Percentiles rank a stretch among this genome's conserved stretches.
phyloP scores from a whole-genome alignment of 2,888 invertebrate species.

The Hyposoter didymator region DNA sequence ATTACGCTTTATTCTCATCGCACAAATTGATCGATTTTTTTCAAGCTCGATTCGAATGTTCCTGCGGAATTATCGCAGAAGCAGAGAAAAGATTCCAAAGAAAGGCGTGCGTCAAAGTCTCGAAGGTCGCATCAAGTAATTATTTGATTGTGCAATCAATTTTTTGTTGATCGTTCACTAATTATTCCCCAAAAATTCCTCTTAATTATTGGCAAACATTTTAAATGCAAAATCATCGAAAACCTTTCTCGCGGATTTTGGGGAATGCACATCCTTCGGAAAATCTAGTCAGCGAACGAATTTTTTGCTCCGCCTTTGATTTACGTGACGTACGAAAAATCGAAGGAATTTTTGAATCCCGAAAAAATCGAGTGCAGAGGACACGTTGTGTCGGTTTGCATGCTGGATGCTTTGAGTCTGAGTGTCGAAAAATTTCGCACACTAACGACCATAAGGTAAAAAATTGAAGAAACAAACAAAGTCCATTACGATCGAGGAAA shows the following conservation, averaged over 20 bases:
- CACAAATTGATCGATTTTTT: neutral
- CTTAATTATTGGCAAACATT: neutral
- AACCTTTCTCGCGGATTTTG: neutral
- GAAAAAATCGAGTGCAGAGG: conserved; percentile 72
- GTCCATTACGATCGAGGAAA: neutral
- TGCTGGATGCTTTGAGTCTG: conserved; percentile 69
- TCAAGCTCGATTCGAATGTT: neutral
- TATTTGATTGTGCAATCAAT: too few species aligned
- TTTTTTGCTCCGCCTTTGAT: conserved; percentile 42
- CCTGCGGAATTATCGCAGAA: neutral
- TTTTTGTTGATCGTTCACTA: neutral
- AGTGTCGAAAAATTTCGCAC: conserved; percentile 70
- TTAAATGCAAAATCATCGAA: neutral
- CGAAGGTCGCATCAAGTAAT: neutral
- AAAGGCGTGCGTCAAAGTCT: neutral
- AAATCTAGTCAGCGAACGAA: neutral
- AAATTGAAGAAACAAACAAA: neutral
- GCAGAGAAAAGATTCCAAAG: neutral
- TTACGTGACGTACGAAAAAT: conserved; percentile 64
- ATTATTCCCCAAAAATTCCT: neutral
- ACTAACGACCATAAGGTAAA: conserved; percentile 72
- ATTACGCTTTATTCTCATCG: neutral
- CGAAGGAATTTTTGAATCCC: conserved; percentile 47
- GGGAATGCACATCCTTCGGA: neutral
- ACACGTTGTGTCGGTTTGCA: conserved; percentile 67